Evolutionary conservation across 2,113 vertebrate species (phyloP).

Genomic region (Pholis gunnellus): DNA sequence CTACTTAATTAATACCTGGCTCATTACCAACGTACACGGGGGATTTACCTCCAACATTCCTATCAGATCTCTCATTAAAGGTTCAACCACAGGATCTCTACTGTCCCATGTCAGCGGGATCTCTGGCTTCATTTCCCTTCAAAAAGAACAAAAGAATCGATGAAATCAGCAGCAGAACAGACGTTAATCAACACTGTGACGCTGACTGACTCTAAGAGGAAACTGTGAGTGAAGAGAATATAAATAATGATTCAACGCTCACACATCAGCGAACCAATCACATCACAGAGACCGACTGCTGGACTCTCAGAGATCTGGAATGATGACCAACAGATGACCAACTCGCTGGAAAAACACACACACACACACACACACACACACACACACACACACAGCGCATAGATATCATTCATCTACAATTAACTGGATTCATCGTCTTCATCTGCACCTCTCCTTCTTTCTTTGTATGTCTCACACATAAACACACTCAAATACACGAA

Average conservation of each 20-base stretch:
- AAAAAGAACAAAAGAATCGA: not conserved
- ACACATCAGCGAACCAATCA: constrained; percentile 26
- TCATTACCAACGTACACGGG: not conserved
- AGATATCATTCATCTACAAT: constrained; percentile 16
- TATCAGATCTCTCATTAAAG: constrained; percentile 2
- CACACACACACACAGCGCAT: not conserved
- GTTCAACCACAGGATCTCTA: constrained; percentile 1
- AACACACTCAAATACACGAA: constrained; percentile 1
- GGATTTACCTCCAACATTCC: not conserved
- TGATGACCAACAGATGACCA: constrained; percentile 49
- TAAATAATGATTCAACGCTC: not conserved
- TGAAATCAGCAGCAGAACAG: constrained; percentile 7
- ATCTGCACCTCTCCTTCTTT: not conserved
- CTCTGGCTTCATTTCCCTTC: too few relatives aligned
- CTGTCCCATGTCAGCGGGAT: too few relatives aligned
- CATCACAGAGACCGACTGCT: not conserved
- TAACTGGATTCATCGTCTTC: constrained; percentile 6
- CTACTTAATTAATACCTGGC: not conserved
- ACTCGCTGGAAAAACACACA: constrained; percentile 31
- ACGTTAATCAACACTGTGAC: not conserved
- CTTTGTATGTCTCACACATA: not conserved
- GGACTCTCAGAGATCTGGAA: constrained; percentile 9
- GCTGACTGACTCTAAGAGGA: not conserved
- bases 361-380: not conserved
- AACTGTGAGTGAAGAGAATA: not conserved